Evolutionary conservation across 2,797 vertebrate species (phyloP).

Genomic region (Lutjanus campechanus): DNA sequence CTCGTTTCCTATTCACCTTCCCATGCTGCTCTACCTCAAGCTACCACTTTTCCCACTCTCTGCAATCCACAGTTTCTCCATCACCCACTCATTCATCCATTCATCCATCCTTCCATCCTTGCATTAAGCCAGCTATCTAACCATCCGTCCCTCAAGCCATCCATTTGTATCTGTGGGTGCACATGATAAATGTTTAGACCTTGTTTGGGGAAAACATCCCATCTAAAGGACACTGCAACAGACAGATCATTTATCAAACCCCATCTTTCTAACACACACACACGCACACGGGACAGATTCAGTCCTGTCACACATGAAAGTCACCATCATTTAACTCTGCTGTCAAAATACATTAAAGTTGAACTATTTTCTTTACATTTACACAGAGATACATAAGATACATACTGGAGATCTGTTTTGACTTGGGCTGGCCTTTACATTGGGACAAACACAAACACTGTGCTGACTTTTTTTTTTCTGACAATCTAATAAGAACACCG

Average conservation of each 20-base stretch:
- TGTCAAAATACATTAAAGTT: conserved; percentile 58
- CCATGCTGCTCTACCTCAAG: neutral
- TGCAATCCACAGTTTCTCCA: conserved; percentile 18
- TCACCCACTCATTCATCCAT: conserved; percentile 33
- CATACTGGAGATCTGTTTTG: neutral
- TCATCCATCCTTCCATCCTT: conserved; percentile 47
- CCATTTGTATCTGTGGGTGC: conserved; percentile 70
- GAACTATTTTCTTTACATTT: conserved; percentile 38
- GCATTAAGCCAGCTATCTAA: conserved; percentile 68
- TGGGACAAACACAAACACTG: neutral
- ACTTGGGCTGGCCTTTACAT: neutral
- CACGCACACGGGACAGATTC: conserved; percentile 20
- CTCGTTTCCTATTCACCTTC: conserved; percentile 35
- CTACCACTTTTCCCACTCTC: conserved; percentile 24
- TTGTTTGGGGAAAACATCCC: conserved; percentile 82
- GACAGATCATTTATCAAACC: conserved; percentile 79
- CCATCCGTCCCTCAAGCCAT: conserved; percentile 70
- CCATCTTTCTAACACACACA: conserved; percentile 25
- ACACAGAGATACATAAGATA: conserved; percentile 14
- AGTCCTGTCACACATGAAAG: conserved; percentile 61
- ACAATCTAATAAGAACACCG: neutral
- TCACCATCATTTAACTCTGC: conserved; percentile 63
- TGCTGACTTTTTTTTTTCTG: neutral
- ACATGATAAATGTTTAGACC: conserved; percentile 83
- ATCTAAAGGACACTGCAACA: conserved; percentile 78